Base-by-base conservation (phyloP, 1,140 invertebrate species). In the Calosoma granatense region DNA sequence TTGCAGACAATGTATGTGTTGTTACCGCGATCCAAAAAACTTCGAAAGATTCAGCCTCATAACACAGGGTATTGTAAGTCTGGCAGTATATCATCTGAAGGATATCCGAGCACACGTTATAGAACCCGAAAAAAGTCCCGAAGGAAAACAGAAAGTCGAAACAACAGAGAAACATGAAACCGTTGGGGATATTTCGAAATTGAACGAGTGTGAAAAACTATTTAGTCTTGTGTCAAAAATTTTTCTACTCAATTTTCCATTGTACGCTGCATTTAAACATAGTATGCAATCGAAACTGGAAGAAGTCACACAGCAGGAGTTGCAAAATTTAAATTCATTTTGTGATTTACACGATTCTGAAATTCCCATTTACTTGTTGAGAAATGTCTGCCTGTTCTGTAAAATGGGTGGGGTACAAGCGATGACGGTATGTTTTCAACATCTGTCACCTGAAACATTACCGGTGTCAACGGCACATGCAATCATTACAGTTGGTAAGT, bases 321-420 rank as follows among this genome's bases (percentile, higher is more conserved):
- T 86, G 59, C 81, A 84, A 64, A 82, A 80, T 65, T 72, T 91
- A 60, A 87, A 84, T 70, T 80, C 83, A 61, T 94, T 89, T 70
- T 94, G 92, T 76, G 93, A 95, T 76, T 78, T 94, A 23, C 85
- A 94, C 74, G 93, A 96, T 74, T 86, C 90, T 53, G 92, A 96
- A 72, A 89, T 94, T 67, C 92, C 92, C 36, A 83, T 91, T 53
- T 90, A 90, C 70, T 74, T 96, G 36, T 78, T 95, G 47, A 80
- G 90, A 54, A 94, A 94, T 75, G 90, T 95, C 14, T 90, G 86
- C 65, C 81, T 91, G 61, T 95, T 95, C 75, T 95, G 90, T 74
- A 90, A 94, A 74, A 82, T 83, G 59, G 90, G 89, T 60, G 92
- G 92, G 20, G 83, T 95, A 56, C 83, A 86, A 68, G 84, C 89